Evolutionary conservation across 2,888 invertebrate genomes (phyloP).

Genomic region (Vesta saturnalis): DNA sequence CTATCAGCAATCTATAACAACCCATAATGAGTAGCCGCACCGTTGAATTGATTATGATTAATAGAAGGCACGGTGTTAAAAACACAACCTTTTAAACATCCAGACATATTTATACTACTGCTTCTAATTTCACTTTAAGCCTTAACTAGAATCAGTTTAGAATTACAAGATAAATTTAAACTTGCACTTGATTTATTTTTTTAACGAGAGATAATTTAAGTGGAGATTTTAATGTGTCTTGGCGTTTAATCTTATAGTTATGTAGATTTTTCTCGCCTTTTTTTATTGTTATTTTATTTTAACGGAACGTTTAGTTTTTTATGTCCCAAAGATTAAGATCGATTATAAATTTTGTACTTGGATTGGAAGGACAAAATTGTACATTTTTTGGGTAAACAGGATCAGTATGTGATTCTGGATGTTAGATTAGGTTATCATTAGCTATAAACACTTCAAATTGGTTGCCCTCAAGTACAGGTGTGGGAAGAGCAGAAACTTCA

Average conservation of each 20-base stretch:
- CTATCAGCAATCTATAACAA: slow-evolving; percentile 62
- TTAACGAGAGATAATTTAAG: neutral
- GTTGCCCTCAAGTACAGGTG: no score
- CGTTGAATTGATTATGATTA: slow-evolving; percentile 61
- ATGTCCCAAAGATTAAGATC: neutral
- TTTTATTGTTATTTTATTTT: slow-evolving; percentile 1
- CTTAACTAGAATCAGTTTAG: slow-evolving; percentile 9
- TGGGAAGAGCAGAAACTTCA: no score
- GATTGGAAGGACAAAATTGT: no score
- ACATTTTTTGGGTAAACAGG: no score
- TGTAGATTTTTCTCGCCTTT: neutral
- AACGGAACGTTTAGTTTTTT: neutral
- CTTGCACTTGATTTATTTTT: slow-evolving; percentile 9
- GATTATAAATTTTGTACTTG: neutral
- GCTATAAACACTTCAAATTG: no score
- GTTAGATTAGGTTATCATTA: no score
- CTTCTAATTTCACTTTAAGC: slow-evolving; percentile 19
- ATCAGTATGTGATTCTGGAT: no score
- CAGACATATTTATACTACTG: slow-evolving; percentile 40
- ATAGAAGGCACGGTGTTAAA: slow-evolving; percentile 53
- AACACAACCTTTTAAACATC: slow-evolving; percentile 45
- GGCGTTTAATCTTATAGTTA: neutral
- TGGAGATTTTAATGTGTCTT: neutral
- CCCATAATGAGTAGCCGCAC: slow-evolving; percentile 61
- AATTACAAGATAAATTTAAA: slow-evolving; percentile 19